Evolutionary conservation across 1,140 invertebrate genomes (phyloP), one percentile per base, ranked within the genome.

Genomic region (Diploscapter pachys): DNA sequence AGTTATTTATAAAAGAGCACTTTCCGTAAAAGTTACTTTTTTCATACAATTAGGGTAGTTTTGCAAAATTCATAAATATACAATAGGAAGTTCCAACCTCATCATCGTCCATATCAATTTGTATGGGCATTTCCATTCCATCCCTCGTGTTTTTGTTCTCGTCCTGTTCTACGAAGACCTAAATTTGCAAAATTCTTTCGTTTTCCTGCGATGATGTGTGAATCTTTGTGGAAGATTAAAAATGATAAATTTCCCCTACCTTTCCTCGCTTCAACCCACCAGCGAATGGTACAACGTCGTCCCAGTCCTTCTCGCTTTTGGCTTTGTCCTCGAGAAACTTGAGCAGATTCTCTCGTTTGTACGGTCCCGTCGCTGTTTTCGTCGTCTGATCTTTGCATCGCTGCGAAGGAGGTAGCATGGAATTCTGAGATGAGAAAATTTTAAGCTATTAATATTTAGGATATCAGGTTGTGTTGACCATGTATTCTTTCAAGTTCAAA

Each of bases 261-360:
- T 31, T 31, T 31, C 96, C 96, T 87, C 93, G 89, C 80, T 96
- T 89, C 69, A 90, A 90, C 72, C 95, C 95, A 80, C 93, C 88
- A 68, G 95, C 91, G 87, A 91, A 99, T 3, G 95, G 94, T 87
- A 97, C 95, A 57, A 92, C 88, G 87, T 99, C 95, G 48, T 96
- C 95, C 90, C 92, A 91, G 88, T 99, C 97, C 71, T 95, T 95
- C 78, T 97, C 96, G 87, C 96, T 94, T 81, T 95, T 88, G 4
- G 96, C 96, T 86, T 96, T 93, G 87, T 96, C 96, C 86, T 98
- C 96, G 78, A 99, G 93, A 88, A 96, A 96, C 83, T 96, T 93
- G 80, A 99, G 93, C 63, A 99, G 89, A 86, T 97, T 93, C 88
- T 97, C 95, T 52, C 96, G 90, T 88, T 98, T 92, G 77, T 96